Evolutionary conservation across 2,113 vertebrate genomes (phyloP).

Genomic region (Ceyx cyanopectus): DNA sequence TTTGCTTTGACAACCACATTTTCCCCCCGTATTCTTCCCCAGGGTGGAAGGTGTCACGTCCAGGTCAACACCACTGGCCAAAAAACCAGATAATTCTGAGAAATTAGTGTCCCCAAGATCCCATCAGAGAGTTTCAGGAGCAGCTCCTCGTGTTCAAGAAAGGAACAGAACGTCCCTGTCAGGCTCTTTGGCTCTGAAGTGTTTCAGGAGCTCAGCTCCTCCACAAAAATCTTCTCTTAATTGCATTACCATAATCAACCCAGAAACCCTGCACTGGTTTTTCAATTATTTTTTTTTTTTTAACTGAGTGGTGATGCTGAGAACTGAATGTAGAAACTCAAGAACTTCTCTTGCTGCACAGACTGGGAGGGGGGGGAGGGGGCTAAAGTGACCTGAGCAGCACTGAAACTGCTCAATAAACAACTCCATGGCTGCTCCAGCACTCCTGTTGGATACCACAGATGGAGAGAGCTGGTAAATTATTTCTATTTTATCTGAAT

Average conservation of each 20-base stretch:
- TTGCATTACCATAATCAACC: not conserved
- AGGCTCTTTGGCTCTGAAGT: not conserved
- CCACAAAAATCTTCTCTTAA: not conserved
- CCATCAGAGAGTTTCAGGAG: not conserved
- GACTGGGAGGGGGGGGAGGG: no score
- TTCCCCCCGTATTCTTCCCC: not conserved
- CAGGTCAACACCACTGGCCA: not conserved
- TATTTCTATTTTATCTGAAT: not conserved
- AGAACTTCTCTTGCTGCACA: not conserved
- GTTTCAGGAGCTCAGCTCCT: not conserved
- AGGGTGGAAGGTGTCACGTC: fast-evolving
- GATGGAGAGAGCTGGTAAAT: not conserved
- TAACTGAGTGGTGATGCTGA: not conserved
- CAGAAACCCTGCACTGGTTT: not conserved
- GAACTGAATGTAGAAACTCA: not conserved
- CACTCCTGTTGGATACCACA: not conserved
- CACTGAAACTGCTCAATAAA: not conserved
- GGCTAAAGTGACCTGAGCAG: not conserved
- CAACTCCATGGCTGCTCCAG: not conserved
- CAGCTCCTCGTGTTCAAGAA: not conserved
- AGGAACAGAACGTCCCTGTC: not conserved
- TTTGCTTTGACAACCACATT: fast-evolving
- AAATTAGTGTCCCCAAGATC: not conserved
- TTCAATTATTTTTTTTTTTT: not conserved
- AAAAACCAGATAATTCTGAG: not conserved